Base-by-base conservation (phyloP, 2,797 vertebrate species). In the Myioborus melanocephalus region DNA sequence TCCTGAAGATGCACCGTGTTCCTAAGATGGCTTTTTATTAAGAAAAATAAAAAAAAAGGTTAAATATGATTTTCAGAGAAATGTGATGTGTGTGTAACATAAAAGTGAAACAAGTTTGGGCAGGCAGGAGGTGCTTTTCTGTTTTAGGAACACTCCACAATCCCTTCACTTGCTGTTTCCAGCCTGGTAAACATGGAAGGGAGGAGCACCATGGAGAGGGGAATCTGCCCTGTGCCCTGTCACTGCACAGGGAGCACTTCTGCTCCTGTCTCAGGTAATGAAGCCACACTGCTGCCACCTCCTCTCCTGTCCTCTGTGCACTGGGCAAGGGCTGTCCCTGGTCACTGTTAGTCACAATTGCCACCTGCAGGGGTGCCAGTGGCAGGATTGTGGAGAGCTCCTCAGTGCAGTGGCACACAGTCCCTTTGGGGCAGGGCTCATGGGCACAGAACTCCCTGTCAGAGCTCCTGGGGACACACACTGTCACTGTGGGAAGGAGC, bases 371-470 rank as follows among this genome's bases (percentile, higher is more conserved):
- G 17, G 64, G 9, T 13, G 13, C 34, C 30, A 10, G 57, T 2
- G 19, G 34, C 47, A 44, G 57, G 57, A 5, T 1, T 64, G 64
- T 35, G 53, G 61, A 60, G 65, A 83, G 2, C 69, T 72, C 60
- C 8, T 60, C 39, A 9, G 34, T 18, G 60, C 6, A 1, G 1
- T 65, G 72, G 61, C 84, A 56, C 53, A 19, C 0, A 8, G 61
- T 83, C 64, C 82, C 96, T 94, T 55, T 68, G 85, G 89, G 87
- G n/a, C 75, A 92, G 82, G 89, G 75, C 84, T 96, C 81, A 39
- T 7, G 87, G 94, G 81, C 87, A 47, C 75, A 71, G 32, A 95
- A 71, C 43, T 77, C 79, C 17, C 19, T 55, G 78, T 66, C 81
- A 89, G 22, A 95, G 39, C 55, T 83, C 60, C 63, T 7, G 63